A percentile compares a stretch with the other conserved stretches of the same genome.
phyloP scores from a whole-genome alignment of 2,113 vertebrate species.

The Todiramphus saurophagus region DNA sequence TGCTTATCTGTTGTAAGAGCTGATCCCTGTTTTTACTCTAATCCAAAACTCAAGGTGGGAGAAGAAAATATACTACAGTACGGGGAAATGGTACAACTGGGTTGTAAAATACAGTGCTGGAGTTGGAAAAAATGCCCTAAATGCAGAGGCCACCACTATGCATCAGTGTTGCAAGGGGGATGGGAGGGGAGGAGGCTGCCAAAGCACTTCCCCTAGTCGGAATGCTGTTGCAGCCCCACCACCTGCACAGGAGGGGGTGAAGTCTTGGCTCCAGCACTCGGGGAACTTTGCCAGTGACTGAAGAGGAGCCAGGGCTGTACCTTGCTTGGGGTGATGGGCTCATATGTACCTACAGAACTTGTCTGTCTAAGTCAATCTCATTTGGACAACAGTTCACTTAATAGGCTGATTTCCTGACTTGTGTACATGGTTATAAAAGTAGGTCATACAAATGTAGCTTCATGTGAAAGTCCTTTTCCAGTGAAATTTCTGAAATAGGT shows the following conservation, averaged over 20 bases:
- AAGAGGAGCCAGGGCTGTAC: constrained; percentile 22
- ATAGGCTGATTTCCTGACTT: background rate
- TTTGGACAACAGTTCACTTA: constrained; percentile 7
- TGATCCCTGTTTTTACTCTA: background rate
- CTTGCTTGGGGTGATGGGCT: constrained; percentile 32
- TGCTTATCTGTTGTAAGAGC: background rate
- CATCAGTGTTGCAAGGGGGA: background rate
- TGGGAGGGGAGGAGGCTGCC: constrained; percentile 15
- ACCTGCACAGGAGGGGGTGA: background rate
- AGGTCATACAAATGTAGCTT: background rate
- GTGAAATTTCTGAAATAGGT: background rate
- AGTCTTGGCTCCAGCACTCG: background rate
- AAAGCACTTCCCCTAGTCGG: constrained; percentile 10
- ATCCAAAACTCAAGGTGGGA: background rate
- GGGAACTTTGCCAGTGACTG: constrained; percentile 41
- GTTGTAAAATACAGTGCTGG: background rate
- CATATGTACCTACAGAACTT: background rate
- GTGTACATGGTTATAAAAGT: background rate
- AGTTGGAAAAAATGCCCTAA: background rate
- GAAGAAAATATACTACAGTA: background rate
- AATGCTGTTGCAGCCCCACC: constrained; percentile 53
- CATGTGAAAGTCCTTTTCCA: background rate
- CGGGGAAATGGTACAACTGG: background rate
- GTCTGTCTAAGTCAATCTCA: background rate
- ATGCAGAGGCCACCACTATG: background rate